A percentile compares a stretch with the other conserved stretches of the same genome.
Conservation (phyloP, 1,140 invertebrate genomes). For the Chlorops oryzae region DNA sequence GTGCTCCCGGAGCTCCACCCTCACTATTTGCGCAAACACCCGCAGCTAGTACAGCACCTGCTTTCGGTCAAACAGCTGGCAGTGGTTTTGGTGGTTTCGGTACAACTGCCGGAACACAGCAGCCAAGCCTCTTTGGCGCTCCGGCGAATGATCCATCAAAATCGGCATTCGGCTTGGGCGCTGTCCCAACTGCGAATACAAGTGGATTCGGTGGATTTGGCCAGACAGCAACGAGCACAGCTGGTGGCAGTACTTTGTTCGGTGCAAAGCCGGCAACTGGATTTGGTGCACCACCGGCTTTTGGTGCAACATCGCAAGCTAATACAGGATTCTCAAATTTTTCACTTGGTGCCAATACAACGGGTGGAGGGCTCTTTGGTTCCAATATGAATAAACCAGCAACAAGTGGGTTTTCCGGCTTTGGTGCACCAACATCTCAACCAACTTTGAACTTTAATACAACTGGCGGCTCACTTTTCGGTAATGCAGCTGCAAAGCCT, state of each 20-base stretch:
- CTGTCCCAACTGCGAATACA: constrained; percentile 42
- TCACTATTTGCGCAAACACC: constrained; percentile 37
- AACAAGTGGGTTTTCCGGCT: constrained; percentile 46
- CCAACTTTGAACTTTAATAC: constrained; percentile 48
- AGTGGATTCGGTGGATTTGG: constrained; percentile 50
- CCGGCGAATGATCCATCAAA: constrained; percentile 53
- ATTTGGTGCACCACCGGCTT: constrained; percentile 42
- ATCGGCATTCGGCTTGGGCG: constrained; percentile 48
- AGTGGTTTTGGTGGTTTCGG: constrained; percentile 50
- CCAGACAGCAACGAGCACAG: constrained; percentile 33
- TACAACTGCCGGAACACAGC: constrained; percentile 36
- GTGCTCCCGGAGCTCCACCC: constrained; percentile 29
- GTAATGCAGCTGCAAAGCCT: constrained; percentile 29
- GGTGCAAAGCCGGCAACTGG: constrained; percentile 43
- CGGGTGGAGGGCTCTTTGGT: constrained; percentile 51
- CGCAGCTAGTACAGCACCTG: constrained; percentile 41
- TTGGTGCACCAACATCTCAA: constrained; percentile 32
- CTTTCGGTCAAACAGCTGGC: constrained; percentile 37
- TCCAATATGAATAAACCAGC: constrained; percentile 51
- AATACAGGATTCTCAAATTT: constrained; percentile 39
- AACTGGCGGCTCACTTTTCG: constrained; percentile 43
- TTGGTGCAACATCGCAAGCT: constrained; percentile 34
- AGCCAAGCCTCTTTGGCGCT: constrained; percentile 46
- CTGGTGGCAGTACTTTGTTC: constrained; percentile 33
- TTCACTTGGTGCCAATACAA: constrained; percentile 35